Evolutionary conservation across 2,888 invertebrate genomes (phyloP).

Genomic region (Brachylomia viminalis): DNA sequence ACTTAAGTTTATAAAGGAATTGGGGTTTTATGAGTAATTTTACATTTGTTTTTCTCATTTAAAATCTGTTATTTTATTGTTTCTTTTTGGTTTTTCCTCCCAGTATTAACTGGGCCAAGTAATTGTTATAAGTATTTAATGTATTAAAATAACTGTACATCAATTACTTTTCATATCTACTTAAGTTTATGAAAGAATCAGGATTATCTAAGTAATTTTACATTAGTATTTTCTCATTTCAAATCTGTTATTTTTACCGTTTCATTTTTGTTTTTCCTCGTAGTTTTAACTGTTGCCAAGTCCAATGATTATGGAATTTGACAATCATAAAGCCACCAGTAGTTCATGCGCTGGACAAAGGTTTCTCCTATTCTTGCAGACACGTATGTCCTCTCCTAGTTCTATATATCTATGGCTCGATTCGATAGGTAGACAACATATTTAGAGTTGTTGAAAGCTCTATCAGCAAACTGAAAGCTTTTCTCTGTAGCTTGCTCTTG

Average conservation of each 20-base stretch:
- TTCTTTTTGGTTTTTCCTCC: neutral
- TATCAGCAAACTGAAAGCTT: neutral
- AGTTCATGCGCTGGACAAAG: neutral
- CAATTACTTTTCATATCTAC: conserved; percentile 26
- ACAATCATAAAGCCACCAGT: neutral
- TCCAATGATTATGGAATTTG: neutral
- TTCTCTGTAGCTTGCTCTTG: neutral
- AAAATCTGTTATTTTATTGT: neutral
- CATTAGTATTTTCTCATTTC: neutral
- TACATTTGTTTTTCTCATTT: neutral
- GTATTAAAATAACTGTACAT: conserved; percentile 45
- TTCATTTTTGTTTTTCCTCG: neutral
- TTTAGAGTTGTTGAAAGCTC: neutral
- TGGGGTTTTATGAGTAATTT: conserved; percentile 32
- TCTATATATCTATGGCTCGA: neutral
- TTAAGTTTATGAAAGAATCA: conserved; percentile 10
- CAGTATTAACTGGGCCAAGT: too few species aligned
- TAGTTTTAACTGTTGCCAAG: neutral
- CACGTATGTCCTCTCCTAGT: neutral
- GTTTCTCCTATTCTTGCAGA: neutral
- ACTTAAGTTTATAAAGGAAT: conserved; percentile 13
- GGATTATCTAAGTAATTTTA: conserved; percentile 32
- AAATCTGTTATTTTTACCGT: neutral
- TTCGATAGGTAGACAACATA: neutral
- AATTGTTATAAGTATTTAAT: conserved; percentile 49